Base-by-base conservation (phyloP, 1,140 invertebrate genomes). In the Diabrotica undecimpunctata region DNA sequence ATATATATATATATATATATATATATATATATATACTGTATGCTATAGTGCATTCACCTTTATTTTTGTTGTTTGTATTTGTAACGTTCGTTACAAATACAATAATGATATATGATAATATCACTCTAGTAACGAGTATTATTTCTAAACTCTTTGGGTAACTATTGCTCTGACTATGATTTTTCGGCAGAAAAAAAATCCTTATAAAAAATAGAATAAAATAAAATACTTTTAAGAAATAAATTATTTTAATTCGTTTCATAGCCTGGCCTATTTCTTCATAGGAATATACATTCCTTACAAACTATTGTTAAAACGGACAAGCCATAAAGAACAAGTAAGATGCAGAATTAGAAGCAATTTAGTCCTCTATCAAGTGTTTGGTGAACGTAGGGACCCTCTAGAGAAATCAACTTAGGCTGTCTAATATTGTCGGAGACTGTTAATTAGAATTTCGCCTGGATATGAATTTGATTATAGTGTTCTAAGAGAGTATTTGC, bases 281-380 rank as follows among this genome's bases (percentile, higher is more conserved):
- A 46, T 46, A n/a, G n/a, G n/a, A n/a, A 46, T 46, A 46, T 46
- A 46, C 41, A 46, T 46, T 46, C 41, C 41, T 46, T 46, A n/a
- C n/a, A 46, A 46, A 46, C 41, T 46, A 46, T 46, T 46, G n/a
- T 46, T 10, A n/a, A 46, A 46, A 46, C 41, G 41, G 41, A 46
- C 41, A 46, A 46, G 41, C n/a, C 8, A 46, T 46, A 46, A 46
- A 46, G 41, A 46, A 46, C 41, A 46, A 46, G 41, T 46, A 46
- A 46, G 41, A 46, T 46, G 41, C 41, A 46, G 41, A 46, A 46
- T 46, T 46, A 46, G 41, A n/a, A 46, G 41, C n/a, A 46, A 46
- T 46, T 46, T 46, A 46, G 41, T 46, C 41, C n/a, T 46, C 41
- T 46, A 46, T 46, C 41, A 10, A 46, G 8, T 46, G 41, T 46